A percentile compares a stretch with the other conserved stretches of the same genome.
These are phyloP conservation scores for Nemotelus nigrinus DNA, from an alignment of 2,888 invertebrate species.

Conservation along the genomic window DNA sequence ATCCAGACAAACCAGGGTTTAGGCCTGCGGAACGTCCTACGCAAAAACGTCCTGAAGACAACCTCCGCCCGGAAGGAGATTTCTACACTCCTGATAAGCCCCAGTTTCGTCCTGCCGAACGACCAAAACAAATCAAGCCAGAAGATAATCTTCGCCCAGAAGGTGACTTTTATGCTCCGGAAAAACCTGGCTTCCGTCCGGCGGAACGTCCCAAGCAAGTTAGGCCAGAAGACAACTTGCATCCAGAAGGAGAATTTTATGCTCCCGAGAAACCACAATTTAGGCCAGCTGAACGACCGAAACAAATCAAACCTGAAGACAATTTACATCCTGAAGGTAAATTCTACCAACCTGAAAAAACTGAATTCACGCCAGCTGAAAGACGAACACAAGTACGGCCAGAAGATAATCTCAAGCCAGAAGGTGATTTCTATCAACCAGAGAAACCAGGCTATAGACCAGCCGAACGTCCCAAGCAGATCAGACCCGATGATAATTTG, in stretches of 20 bases:
- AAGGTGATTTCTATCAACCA: constrained; percentile 68
- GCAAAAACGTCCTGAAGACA: constrained; percentile 61
- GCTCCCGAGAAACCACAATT: constrained; percentile 61
- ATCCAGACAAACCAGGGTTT: constrained; percentile 61
- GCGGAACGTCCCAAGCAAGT: constrained; percentile 50
- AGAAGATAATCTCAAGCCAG: constrained; percentile 68
- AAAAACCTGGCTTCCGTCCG: constrained; percentile 58
- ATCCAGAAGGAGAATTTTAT: constrained; percentile 63
- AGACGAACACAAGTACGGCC: constrained; percentile 65
- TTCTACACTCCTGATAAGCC: constrained; percentile 60
- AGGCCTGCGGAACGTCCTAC: constrained; percentile 65
- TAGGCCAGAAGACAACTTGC: constrained; percentile 64
- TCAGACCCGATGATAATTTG: constrained; percentile 67
- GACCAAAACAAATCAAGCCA: constrained; percentile 67
- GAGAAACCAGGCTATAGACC: constrained; percentile 59
- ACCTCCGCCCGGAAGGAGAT: constrained; percentile 66
- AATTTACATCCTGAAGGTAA: constrained; percentile 70
- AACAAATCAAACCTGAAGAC: constrained; percentile 62
- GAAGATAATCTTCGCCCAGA: constrained; percentile 63
- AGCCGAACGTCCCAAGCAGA: constrained; percentile 66
- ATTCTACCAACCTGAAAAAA: constrained; percentile 65
- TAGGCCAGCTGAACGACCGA: constrained; percentile 65
- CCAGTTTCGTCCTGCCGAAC: constrained; percentile 65
- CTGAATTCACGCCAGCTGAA: constrained; percentile 65
- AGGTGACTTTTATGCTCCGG: constrained; percentile 64